Evolutionary conservation across 2,113 vertebrate species (phyloP).

Genomic region (Dicaeum eximium): DNA sequence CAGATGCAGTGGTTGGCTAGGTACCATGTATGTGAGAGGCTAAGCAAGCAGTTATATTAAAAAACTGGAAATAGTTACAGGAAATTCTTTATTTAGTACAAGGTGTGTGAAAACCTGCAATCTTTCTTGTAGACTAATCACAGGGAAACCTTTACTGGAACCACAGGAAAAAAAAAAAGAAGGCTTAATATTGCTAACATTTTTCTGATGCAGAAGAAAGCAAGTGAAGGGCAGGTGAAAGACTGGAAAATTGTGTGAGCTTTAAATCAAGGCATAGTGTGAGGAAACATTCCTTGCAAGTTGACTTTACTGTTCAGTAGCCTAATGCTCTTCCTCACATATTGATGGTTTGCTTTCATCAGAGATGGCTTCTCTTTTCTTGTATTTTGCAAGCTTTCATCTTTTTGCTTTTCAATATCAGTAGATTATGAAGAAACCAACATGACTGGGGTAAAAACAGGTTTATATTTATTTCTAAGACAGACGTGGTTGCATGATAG

Average conservation of each 20-base stretch:
- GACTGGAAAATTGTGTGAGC: neutral
- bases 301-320: neutral
- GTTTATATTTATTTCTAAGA: neutral
- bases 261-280: neutral
- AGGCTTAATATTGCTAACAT: neutral
- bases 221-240: neutral
- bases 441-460: neutral
- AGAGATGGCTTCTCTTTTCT: neutral
- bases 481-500: neutral
- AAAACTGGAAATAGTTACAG: neutral
- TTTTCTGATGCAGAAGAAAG: neutral
- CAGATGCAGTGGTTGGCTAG: neutral
- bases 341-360: neutral
- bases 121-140: neutral
- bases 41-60: neutral
- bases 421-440: neutral
- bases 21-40: neutral
- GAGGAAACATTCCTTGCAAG: neutral
- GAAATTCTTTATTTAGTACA: neutral
- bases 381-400: neutral
- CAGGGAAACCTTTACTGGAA: neutral
- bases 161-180: neutral
- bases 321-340: neutral
- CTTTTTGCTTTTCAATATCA: neutral
- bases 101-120: neutral